A percentile compares a stretch with the other conserved stretches of the same genome.
Evolutionary conservation across 2,888 invertebrate genomes (phyloP).

Genomic region (Carterocephalus palaemon): DNA sequence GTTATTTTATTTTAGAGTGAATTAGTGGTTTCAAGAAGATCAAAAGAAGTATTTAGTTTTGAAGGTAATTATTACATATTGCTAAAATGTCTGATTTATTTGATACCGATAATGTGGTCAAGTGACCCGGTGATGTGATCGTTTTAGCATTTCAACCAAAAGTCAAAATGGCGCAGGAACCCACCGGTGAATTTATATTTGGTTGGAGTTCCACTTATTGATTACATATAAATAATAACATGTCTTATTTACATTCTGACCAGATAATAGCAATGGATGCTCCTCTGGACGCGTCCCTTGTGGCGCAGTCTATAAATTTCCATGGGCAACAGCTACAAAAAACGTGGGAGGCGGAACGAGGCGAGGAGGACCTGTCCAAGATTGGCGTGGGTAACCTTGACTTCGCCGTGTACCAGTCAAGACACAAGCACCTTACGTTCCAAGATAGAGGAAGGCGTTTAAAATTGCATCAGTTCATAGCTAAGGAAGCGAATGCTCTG

Average conservation of each 20-base stretch:
- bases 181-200: no score
- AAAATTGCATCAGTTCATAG: slow-evolving; percentile 92
- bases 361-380: slow-evolving; percentile 85
- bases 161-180: no score
- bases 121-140: no score
- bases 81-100: no score
- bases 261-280: slow-evolving; percentile 54
- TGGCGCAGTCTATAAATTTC: slow-evolving; percentile 87
- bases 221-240: no score
- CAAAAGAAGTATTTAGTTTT: no score
- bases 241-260: neutral
- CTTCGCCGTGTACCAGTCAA: slow-evolving; percentile 86
- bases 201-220: no score
- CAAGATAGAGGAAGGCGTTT: slow-evolving; percentile 90
- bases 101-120: no score
- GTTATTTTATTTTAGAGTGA: no score
- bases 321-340: slow-evolving; percentile 93
- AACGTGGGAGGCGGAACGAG: slow-evolving; percentile 91
- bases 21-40: no score
- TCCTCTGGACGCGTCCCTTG: slow-evolving; percentile 71
- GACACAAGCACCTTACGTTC: slow-evolving; percentile 89
- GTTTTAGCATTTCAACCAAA: no score
- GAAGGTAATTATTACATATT: no score
- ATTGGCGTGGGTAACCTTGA: slow-evolving; percentile 80
- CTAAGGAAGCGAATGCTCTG: slow-evolving; percentile 88